phyloP scores from a whole-genome alignment of 2,888 invertebrate genomes.

The Dryocosmus kuriphilus region DNA sequence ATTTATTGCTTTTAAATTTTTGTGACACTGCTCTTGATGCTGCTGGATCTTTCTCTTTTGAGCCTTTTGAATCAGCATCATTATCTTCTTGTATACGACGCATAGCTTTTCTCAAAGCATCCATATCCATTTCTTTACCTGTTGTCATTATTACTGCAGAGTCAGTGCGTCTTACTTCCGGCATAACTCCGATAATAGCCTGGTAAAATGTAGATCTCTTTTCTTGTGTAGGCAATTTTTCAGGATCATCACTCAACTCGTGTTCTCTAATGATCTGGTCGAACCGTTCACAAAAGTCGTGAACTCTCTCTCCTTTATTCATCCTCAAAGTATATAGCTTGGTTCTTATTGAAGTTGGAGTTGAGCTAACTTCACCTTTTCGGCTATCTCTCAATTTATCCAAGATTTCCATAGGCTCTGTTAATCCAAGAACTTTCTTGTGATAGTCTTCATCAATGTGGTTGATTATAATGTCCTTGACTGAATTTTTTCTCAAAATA shows the following conservation, averaged over 20 bases:
- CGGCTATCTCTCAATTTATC: conserved; percentile 45
- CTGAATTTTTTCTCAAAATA: conserved; percentile 49
- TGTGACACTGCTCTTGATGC: conserved; percentile 26
- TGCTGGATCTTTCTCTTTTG: conserved; percentile 38
- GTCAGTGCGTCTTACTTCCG: conserved; percentile 48
- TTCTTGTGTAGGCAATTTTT: conserved; percentile 45
- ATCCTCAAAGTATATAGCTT: conserved; percentile 42
- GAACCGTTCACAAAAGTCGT: conserved; percentile 50
- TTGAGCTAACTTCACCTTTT: conserved; percentile 48
- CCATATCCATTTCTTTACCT: conserved; percentile 51
- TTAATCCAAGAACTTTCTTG: conserved; percentile 49
- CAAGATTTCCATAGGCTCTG: conserved; percentile 50
- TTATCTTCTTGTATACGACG: conserved; percentile 49
- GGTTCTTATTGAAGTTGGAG: conserved; percentile 49
- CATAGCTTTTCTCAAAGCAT: conserved; percentile 47
- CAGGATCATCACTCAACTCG: conserved; percentile 42
- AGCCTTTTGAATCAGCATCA: conserved; percentile 35
- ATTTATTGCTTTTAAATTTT: neutral
- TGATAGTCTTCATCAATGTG: conserved; percentile 53
- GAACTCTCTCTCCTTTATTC: conserved; percentile 45
- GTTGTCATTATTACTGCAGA: conserved; percentile 50
- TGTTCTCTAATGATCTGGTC: conserved; percentile 52
- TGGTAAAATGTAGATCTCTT: conserved; percentile 53
- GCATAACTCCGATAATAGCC: conserved; percentile 50
- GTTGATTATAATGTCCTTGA: conserved; percentile 51